Base-by-base conservation (phyloP, 1,140 invertebrate species). In the Scaptomyza montana region DNA sequence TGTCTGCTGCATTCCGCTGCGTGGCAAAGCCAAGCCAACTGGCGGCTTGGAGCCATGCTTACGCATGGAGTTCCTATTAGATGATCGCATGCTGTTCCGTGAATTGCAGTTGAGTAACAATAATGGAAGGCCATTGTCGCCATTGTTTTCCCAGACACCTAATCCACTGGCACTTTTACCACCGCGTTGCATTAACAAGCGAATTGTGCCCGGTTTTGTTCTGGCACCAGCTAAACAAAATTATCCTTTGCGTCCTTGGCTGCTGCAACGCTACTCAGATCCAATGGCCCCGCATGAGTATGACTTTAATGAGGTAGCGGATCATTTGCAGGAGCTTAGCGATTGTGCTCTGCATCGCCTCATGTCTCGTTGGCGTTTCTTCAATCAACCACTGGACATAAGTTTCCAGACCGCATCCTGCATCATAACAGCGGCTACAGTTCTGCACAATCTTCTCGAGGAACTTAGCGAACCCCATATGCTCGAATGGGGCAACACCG, bases 221-320 rank as follows among this genome's bases (percentile, higher is more conserved):
- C 30, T 91, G 50, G 78, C 86, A 2, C 85, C 90, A 5, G 33
- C 54, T 0, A 28, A 72, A 3, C 71, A 87, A 2, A 77, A 79
- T 5, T 91, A 86, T 57, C 90, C 90, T 0, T 43, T 91, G 13
- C 75, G 80, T 4, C 76, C 73, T 0, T 91, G 89, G 90, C 64
- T 91, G 3, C 63, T 91, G 62, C 90, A 91, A 36, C 71, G 77
- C 5, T 91, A 87, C 39, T 2, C 55, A 0, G 51, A 91, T 13
- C 85, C 90, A 0, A 16, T 9, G 6, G 66, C 63, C 6, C 77
- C 89, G 10, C 82, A 90, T 21, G 82, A 91, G 28, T 74, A 87
- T 45, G 82, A 89, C 50, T 91, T 91, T 8, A 91, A 91, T 53
- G 86, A 87, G 57, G 81, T 89, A 3, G 72, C 86, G 12, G 86